Conservation (phyloP, 2,797 vertebrate species). For the Salmo trutta region DNA sequence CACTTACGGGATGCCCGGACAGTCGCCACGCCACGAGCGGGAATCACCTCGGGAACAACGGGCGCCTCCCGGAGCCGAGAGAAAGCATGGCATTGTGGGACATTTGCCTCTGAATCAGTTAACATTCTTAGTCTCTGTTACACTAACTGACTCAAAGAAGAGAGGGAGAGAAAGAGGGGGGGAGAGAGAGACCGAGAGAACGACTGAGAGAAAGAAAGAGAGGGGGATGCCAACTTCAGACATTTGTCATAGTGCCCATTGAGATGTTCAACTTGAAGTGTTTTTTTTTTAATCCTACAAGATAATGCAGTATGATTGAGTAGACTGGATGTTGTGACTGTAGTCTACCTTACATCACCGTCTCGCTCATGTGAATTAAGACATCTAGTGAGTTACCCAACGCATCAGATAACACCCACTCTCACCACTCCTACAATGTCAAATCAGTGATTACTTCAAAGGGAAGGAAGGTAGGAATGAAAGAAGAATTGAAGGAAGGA, state of each 20-base stretch:
- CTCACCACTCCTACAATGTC: not conserved
- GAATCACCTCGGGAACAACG: not conserved
- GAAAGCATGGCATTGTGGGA: not conserved
- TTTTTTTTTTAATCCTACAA: not conserved
- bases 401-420: not conserved
- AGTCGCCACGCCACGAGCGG: not conserved
- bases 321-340: not conserved
- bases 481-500: no score
- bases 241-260: not conserved
- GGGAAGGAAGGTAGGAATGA: no score
- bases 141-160: not conserved
- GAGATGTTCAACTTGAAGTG: not conserved
- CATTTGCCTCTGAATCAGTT: not conserved
- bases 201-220: not conserved
- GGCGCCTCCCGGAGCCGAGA: not conserved
- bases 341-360: not conserved
- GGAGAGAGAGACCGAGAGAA: no score
- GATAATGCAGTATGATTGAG: not conserved
- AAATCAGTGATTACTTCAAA: not conserved
- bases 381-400: not conserved
- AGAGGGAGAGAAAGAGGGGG: not conserved
- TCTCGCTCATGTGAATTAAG: not conserved
- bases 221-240: no score
- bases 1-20: not conserved
- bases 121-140: not conserved